phyloP scores from a whole-genome alignment of 1,140 invertebrate genomes.

The Euglossa dilemma region DNA sequence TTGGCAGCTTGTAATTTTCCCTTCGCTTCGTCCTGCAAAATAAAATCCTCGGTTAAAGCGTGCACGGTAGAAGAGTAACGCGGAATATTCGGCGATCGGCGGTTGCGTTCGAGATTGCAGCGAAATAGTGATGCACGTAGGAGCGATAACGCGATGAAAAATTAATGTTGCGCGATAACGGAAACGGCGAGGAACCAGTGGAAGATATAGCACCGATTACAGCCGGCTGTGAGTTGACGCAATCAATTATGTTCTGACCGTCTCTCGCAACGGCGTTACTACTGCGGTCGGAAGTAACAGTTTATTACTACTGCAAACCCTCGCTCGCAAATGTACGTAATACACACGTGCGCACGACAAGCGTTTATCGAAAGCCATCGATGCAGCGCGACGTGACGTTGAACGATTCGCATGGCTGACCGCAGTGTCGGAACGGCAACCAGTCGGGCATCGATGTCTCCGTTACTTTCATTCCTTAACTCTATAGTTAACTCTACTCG shows the following conservation, averaged over 20 bases:
- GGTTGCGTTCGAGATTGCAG: neutral
- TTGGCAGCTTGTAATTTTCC: neutral
- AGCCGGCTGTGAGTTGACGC: conserved; percentile 35
- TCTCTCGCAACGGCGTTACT: conserved; percentile 53
- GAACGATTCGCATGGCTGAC: neutral
- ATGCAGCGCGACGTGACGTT: neutral
- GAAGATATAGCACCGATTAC: conserved; percentile 47
- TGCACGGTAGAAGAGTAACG: neutral
- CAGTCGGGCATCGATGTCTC: conserved; percentile 59
- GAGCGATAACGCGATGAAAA: conserved; percentile 22
- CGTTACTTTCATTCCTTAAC: conserved; percentile 12
- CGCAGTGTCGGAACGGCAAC: neutral
- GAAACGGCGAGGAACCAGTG: conserved; percentile 28
- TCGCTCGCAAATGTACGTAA: conserved; percentile 21
- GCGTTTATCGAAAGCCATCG: conserved; percentile 13
- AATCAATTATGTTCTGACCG: conserved; percentile 51
- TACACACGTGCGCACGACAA: conserved; percentile 1
- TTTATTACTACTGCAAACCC: conserved; percentile 60
- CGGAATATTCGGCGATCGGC: neutral
- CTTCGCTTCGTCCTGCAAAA: neutral
- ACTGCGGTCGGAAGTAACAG: conserved; percentile 59
- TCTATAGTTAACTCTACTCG: too few relatives aligned
- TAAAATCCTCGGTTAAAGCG: neutral
- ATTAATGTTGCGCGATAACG: conserved; percentile 20
- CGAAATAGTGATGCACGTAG: neutral